phyloP scores from a whole-genome alignment of 2,113 vertebrate species.

The Petroica traversi region DNA sequence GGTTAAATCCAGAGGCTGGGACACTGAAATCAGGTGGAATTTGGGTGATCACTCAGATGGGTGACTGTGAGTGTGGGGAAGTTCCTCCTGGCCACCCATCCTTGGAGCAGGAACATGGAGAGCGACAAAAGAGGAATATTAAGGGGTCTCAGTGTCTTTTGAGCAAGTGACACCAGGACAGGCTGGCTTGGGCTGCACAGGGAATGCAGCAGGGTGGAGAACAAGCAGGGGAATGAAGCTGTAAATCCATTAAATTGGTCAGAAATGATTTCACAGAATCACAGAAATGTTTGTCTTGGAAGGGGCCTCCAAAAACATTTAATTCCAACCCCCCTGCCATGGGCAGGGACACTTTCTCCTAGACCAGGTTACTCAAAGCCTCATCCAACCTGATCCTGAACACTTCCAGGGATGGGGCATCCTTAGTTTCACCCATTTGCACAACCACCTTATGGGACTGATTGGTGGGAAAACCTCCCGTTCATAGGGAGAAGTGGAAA shows the following conservation, averaged over 20 bases:
- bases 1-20: background rate
- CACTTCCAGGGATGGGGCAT: background rate
- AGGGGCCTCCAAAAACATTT: background rate
- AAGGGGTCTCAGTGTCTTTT: background rate
- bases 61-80: background rate
- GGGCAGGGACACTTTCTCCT: background rate
- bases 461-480: background rate
- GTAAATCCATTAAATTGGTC: background rate
- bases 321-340: background rate
- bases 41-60: background rate
- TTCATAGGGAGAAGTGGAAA: no score
- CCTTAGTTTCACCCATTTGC: background rate
- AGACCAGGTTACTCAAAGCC: background rate
- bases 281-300: fast-evolving
- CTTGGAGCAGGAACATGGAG: background rate
- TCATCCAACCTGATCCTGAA: no score
- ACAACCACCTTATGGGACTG: background rate
- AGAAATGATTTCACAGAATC: background rate
- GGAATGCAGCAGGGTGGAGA: background rate
- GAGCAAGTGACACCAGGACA: background rate
- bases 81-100: background rate
- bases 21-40: background rate
- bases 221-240: background rate
- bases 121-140: background rate
- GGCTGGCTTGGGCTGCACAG: background rate